These are phyloP conservation scores for Periophthalmus modestus DNA, from an alignment of 2,113 vertebrate species.

Conservation along the genomic window DNA sequence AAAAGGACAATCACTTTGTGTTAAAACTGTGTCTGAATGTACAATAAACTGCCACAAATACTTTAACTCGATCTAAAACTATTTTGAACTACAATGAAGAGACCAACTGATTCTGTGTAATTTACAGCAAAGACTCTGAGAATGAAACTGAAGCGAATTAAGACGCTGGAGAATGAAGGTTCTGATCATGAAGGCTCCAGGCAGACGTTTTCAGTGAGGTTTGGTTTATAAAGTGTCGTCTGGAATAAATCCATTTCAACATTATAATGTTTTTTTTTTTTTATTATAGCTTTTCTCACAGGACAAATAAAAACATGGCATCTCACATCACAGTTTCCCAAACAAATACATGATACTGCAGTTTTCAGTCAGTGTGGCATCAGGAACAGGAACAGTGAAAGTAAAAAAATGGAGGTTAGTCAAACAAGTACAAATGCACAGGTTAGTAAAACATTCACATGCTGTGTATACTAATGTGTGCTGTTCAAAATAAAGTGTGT, in stretches of 20 bases:
- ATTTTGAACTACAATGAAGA: not conserved
- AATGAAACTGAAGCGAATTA: too few species aligned
- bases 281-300: constrained; percentile 26
- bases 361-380: constrained; percentile 34
- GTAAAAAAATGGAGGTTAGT: not conserved
- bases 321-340: constrained; percentile 9
- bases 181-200: constrained; percentile 26
- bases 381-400: constrained; percentile 16
- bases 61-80: constrained; percentile 21
- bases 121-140: constrained; percentile 8
- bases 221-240: constrained; percentile 51
- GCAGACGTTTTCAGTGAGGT: constrained; percentile 49
- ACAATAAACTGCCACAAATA: constrained; percentile 7
- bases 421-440: constrained; percentile 10
- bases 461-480: not conserved
- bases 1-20: constrained; percentile 62
- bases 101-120: constrained; percentile 15
- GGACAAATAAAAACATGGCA: constrained; percentile 12
- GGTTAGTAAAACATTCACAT: not conserved
- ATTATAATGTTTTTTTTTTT: constrained; percentile 24
- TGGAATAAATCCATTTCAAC: constrained; percentile 66
- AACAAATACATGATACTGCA: not conserved
- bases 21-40: constrained; percentile 21
- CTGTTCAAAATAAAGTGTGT: not conserved
- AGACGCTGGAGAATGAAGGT: constrained; percentile 14